Conservation (phyloP, 2,888 invertebrate genomes). For the Harpalus rubripes region DNA sequence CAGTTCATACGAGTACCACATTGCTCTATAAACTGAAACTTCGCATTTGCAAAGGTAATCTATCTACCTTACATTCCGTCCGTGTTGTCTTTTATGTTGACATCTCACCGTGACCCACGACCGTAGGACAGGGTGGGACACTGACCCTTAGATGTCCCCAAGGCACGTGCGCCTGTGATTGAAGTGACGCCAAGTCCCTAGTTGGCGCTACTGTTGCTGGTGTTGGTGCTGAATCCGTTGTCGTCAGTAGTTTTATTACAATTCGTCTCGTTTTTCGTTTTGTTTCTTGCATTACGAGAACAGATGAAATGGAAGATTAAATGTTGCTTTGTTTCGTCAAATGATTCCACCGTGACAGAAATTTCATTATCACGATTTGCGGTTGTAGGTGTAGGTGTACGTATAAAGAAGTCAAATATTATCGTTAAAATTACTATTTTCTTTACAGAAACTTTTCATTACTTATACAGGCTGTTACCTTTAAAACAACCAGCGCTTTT, state of each 20-base stretch:
- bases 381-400: background rate
- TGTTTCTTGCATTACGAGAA: slow-evolving; percentile 9
- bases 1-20: background rate
- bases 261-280: slow-evolving; percentile 12
- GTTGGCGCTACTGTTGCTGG: background rate
- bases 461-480: too few species aligned
- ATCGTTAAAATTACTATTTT: background rate
- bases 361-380: background rate
- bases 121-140: background rate
- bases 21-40: background rate
- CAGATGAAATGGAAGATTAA: slow-evolving; percentile 32
- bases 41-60: background rate
- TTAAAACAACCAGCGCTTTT: too few species aligned
- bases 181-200: slow-evolving; percentile 7
- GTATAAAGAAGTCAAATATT: background rate
- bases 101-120: background rate
- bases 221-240: background rate
- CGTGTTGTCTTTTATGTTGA: slow-evolving; percentile 7
- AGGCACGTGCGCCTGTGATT: slow-evolving; percentile 40
- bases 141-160: slow-evolving; percentile 19
- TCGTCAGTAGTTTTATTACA: slow-evolving; percentile 46
- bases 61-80: background rate
- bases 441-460: background rate
- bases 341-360: background rate
- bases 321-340: slow-evolving; percentile 36